These are phyloP conservation scores for Gandaritis pyraliata DNA, from an alignment of 2,888 invertebrate genomes.

Conservation along the genomic window DNA sequence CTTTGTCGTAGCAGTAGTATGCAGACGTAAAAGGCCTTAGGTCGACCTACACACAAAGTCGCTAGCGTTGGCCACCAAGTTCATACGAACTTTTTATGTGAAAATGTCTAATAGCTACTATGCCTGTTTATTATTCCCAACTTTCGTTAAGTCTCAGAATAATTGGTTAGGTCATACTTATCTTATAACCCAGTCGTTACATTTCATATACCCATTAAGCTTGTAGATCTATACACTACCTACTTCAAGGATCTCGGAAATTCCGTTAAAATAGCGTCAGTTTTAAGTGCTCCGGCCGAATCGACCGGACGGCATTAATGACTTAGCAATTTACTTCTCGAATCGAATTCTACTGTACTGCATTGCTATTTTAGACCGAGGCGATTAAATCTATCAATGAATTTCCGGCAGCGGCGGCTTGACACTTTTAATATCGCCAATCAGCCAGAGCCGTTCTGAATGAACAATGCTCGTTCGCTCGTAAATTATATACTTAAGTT, in stretches of 20 bases:
- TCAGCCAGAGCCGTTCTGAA: conserved; percentile 75
- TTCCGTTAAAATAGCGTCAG: conserved; percentile 70
- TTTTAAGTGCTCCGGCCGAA: conserved; percentile 66
- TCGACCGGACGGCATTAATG: conserved; percentile 81
- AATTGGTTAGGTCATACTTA: not conserved
- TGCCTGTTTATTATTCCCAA: no score
- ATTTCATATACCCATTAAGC: not conserved
- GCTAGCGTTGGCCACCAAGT: no score
- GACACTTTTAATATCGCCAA: conserved; percentile 83
- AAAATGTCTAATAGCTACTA: no score
- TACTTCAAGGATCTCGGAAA: conserved; percentile 60
- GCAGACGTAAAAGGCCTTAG: no score
- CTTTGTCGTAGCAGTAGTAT: no score
- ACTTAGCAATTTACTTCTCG: conserved; percentile 78
- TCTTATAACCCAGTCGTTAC: not conserved
- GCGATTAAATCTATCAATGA: conserved; percentile 83
- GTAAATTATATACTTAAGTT: conserved; percentile 77
- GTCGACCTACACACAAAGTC: no score
- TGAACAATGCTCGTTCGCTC: conserved; percentile 78
- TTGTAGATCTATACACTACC: conserved; percentile 42
- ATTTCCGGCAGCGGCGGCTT: conserved; percentile 79
- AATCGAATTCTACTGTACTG: conserved; percentile 69
- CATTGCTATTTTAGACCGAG: conserved; percentile 72
- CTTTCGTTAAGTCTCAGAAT: not conserved
- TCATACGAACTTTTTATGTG: no score